Base-by-base conservation (phyloP, 2,113 vertebrate species). In the Pandion haliaetus region DNA sequence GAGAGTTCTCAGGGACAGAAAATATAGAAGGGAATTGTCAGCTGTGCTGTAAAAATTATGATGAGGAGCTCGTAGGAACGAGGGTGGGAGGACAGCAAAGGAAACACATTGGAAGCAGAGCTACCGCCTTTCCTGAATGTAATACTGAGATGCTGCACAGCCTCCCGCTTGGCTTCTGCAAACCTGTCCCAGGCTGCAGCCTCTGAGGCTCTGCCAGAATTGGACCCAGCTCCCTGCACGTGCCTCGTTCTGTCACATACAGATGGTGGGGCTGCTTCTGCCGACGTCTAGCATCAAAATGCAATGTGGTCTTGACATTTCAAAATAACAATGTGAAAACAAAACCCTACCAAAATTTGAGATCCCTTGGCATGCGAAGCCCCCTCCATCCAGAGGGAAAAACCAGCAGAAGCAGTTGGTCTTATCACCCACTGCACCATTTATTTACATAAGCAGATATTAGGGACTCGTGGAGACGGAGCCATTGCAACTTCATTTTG, bases 81-180 rank as follows among this genome's bases (percentile, higher is more conserved):
- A 77, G 95, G 94, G 96, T 97, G 96, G 96, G 96, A 97, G 96
- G 95, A 97, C 95, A 94, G 94, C 89, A 95, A 67, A 91, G 97
- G 96, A 97, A 97, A 90, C 91, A 82, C 94, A 47, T 83, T 94
- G 89, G 95, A 70, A 85, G 91, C 95, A 69, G 91, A 95, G 88
- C 90, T 96, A 45, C 92, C 5, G 76, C 93, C 94, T 97, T 94
- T 93, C 96, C 95, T 94, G 94, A 7, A 25, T 93, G 80, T 40
- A 78, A 34, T 8, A 2, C 58, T 2, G 81, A 94, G 93, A 61
- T 2, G 4, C 77, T 91, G 92, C 73, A 17, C 82, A 42, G 90
- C 34, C 76, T 94, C 59, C 10, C 2, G 2, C 11, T 6, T 70
- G 82, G 82, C 49, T 95, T n/a, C 91, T 94, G 87, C 82, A 94